Percentiles rank a stretch among this genome's conserved stretches.
Evolutionary conservation across 2,113 vertebrate species (phyloP).

Genomic region (Aldabrachelys gigantea): DNA sequence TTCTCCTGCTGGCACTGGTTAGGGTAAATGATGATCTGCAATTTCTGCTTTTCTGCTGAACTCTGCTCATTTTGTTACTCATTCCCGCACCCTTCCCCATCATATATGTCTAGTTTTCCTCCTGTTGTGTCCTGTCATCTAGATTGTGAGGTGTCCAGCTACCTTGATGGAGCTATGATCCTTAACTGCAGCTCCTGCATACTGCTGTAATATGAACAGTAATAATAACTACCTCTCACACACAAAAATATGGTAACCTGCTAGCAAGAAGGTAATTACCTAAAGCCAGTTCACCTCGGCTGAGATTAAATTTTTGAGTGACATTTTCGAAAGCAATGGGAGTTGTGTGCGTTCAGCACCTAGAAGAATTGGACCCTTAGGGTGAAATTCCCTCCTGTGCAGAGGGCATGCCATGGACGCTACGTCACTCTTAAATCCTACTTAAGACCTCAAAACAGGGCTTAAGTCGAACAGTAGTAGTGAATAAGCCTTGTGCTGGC

Average conservation of each 20-base stretch:
- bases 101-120: not conserved
- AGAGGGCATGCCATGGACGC: not conserved
- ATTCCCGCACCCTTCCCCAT: not conserved
- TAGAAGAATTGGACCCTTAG: not conserved
- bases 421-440: not conserved
- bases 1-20: not conserved
- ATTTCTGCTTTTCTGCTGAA: not conserved
- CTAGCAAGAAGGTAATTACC: not conserved
- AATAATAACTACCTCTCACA: not conserved
- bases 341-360: not conserved
- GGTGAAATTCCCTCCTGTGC: not conserved
- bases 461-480: not conserved
- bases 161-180: not conserved
- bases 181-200: not conserved
- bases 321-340: not conserved
- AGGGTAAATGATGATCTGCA: not conserved
- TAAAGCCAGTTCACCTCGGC: not conserved
- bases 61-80: not conserved
- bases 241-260: not conserved
- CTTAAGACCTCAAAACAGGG: not conserved
- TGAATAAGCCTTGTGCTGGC: rapidly evolving
- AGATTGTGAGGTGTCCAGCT: not conserved
- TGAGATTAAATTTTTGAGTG: not conserved
- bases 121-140: not conserved
- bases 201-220: not conserved